These are phyloP conservation scores for Terrapene triunguis DNA, from an alignment of 2,113 vertebrate genomes.

Conservation along the genomic window DNA sequence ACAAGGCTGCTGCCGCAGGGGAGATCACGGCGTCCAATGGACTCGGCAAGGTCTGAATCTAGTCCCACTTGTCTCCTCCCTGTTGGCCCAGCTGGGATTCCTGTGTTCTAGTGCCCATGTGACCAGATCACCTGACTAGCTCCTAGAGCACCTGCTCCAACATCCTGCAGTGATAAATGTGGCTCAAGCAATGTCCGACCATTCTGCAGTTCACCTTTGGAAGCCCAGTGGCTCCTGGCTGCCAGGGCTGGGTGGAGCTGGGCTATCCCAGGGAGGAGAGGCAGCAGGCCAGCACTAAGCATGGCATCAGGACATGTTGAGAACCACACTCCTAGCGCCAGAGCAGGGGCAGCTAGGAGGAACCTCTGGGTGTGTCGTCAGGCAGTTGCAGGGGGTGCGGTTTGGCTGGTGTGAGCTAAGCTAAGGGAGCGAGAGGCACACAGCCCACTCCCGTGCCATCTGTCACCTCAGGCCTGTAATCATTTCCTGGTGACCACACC, in stretches of 20 bases:
- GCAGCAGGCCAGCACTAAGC: neutral
- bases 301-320: neutral
- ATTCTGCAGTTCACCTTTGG: neutral
- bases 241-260: neutral
- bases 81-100: neutral
- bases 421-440: neutral
- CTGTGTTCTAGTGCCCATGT: neutral
- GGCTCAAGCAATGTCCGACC: neutral
- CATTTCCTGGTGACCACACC: neutral
- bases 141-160: neutral
- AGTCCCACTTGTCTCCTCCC: neutral
- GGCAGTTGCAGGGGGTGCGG: neutral
- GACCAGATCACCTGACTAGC: neutral
- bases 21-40: neutral
- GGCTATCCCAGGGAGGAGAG: neutral
- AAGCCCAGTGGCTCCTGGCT: neutral
- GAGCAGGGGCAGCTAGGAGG: neutral
- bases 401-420: neutral
- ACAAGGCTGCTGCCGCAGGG: neutral
- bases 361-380: neutral
- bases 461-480: neutral
- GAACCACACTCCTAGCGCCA: neutral
- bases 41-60: neutral
- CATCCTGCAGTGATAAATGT: neutral
- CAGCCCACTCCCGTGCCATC: neutral